phyloP scores from a whole-genome alignment of 2,888 invertebrate species.

The Hyppa rectilinea region DNA sequence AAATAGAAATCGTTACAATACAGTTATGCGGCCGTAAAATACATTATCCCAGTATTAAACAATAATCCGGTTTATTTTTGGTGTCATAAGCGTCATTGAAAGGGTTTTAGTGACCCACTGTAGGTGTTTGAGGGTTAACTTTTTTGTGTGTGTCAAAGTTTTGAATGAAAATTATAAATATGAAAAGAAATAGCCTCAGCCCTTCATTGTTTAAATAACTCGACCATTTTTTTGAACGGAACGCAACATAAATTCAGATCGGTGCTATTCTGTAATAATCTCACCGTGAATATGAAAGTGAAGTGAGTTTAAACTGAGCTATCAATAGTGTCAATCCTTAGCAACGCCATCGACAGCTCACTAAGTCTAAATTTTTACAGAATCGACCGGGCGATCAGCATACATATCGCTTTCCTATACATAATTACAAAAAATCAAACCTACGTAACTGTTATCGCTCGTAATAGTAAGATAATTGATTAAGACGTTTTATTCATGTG shows the following conservation, averaged over 20 bases:
- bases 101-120: conserved; percentile 59
- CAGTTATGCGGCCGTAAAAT: conserved; percentile 74
- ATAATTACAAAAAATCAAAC: background rate
- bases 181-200: background rate
- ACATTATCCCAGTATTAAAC: conserved; percentile 65
- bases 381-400: no score
- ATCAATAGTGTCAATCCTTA: no score
- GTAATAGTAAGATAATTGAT: conserved; percentile 39
- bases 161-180: conserved; percentile 24
- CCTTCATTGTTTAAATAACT: background rate
- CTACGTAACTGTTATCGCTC: conserved; percentile 16
- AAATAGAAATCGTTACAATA: conserved; percentile 70
- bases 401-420: background rate
- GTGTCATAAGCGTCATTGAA: conserved; percentile 58
- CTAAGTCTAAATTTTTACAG: no score
- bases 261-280: no score
- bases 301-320: no score
- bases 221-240: background rate
- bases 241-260: background rate
- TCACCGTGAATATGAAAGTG: no score
- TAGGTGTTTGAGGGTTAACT: conserved; percentile 39
- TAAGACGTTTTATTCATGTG: conserved; percentile 25
- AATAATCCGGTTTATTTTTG: conserved; percentile 65
- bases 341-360: no score
- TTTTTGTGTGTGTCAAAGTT: conserved; percentile 30